Conservation (phyloP, 1,140 invertebrate genomes). For the Plutomurus gul region DNA sequence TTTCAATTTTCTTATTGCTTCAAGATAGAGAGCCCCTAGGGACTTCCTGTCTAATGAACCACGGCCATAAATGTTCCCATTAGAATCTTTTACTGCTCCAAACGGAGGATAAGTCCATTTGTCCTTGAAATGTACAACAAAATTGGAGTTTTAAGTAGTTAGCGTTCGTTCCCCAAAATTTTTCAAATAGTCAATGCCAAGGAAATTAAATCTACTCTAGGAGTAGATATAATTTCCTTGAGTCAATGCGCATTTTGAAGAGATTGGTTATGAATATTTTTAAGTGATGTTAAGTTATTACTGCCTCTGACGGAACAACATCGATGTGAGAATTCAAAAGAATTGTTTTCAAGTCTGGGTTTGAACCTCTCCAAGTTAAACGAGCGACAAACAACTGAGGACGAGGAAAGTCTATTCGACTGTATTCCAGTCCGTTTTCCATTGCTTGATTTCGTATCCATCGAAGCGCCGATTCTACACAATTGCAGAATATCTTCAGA, state of each 20-base stretch:
- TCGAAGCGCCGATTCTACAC: background rate
- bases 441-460: conserved; percentile 64
- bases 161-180: too few relatives aligned
- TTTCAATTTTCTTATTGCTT: conserved; percentile 73
- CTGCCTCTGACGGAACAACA: conserved; percentile 80
- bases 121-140: conserved; percentile 60
- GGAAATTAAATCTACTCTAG: too few relatives aligned
- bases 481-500: too few relatives aligned
- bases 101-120: conserved; percentile 83
- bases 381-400: conserved; percentile 75
- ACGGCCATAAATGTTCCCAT: conserved; percentile 80
- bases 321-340: conserved; percentile 94
- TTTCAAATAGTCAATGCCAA: background rate
- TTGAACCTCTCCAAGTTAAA: conserved; percentile 76
- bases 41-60: conserved; percentile 85
- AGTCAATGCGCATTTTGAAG: background rate
- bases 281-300: background rate
- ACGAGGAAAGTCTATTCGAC: conserved; percentile 60
- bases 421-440: conserved; percentile 66
- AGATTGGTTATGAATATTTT: too few relatives aligned
- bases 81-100: conserved; percentile 71
- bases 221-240: background rate
- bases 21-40: conserved; percentile 78
- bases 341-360: conserved; percentile 72
- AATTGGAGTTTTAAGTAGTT: background rate